Percentiles rank a stretch among this genome's conserved stretches.
Conservation (phyloP, 2,797 vertebrate species). For the Dermochelys coriacea region DNA sequence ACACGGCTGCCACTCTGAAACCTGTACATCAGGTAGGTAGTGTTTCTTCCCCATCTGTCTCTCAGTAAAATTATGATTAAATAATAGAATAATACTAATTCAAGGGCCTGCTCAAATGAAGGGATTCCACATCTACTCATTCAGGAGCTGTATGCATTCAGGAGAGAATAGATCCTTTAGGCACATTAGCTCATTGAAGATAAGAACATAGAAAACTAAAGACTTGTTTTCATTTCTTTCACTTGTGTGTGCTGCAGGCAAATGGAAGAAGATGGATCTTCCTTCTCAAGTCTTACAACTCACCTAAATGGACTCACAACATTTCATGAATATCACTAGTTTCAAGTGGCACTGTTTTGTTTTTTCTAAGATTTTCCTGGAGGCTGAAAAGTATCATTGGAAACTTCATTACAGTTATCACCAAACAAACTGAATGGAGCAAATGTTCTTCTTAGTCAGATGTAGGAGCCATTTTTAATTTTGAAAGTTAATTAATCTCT, state of each 20-base stretch:
- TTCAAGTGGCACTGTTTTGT: not conserved
- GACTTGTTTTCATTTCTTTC: not conserved
- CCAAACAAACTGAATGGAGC: not conserved
- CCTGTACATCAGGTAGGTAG: not conserved
- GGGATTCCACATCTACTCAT: not conserved
- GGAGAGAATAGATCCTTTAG: not conserved
- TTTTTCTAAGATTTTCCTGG: not conserved
- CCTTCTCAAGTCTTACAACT: not conserved
- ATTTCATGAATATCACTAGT: not conserved
- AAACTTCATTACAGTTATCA: not conserved
- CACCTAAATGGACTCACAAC: fast-evolving
- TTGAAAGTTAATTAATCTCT: not conserved
- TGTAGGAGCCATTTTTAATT: not conserved
- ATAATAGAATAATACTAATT: not conserved
- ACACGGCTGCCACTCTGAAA: too few species aligned
- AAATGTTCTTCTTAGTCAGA: not conserved
- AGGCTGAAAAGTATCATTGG: not conserved
- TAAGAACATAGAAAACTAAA: fast-evolving
- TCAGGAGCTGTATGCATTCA: not conserved
- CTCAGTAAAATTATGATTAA: not conserved
- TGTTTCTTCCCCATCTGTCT: not conserved
- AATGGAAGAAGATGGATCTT: not conserved
- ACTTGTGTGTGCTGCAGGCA: not conserved
- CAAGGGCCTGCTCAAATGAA: not conserved
- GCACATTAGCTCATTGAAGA: not conserved